A percentile compares a stretch with the other conserved stretches of the same genome.
These are phyloP conservation scores for Sterna hirundo DNA, from an alignment of 2,113 vertebrate species.

Conservation along the genomic window DNA sequence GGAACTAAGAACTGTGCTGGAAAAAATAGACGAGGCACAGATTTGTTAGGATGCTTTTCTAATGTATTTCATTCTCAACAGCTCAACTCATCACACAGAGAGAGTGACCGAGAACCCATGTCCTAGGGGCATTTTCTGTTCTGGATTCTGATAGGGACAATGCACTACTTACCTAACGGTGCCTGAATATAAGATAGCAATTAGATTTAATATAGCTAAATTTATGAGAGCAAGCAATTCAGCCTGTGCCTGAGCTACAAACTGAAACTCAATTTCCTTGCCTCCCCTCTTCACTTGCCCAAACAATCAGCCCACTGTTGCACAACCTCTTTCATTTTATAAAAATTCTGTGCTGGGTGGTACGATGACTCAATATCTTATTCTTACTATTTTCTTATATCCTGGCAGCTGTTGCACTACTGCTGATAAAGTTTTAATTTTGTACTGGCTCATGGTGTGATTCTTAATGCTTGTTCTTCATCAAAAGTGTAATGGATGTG, in stretches of 20 bases:
- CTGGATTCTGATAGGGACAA: neutral
- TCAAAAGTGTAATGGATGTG: slow-evolving; percentile 34
- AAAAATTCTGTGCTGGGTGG: neutral
- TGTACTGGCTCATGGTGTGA: neutral
- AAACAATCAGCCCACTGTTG: neutral
- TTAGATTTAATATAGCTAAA: slow-evolving; percentile 15
- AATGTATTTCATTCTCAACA: neutral
- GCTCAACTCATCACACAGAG: neutral
- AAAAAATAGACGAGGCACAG: neutral
- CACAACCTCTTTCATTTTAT: neutral
- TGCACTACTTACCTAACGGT: neutral
- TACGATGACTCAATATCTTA: neutral
- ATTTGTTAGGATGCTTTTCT: neutral
- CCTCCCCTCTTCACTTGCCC: neutral
- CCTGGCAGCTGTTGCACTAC: neutral
- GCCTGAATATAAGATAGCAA: neutral
- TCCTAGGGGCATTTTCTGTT: neutral
- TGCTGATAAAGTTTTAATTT: slow-evolving; percentile 25
- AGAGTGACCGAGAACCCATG: neutral
- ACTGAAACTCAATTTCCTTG: neutral
- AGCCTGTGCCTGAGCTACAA: neutral
- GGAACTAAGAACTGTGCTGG: neutral
- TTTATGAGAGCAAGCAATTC: slow-evolving; percentile 20
- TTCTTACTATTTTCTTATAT: neutral
- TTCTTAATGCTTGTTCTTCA: slow-evolving; percentile 43